Percentiles rank a stretch among this genome's conserved stretches.
Conservation (phyloP, 1,140 invertebrate genomes). For the Conus ventricosus region DNA sequence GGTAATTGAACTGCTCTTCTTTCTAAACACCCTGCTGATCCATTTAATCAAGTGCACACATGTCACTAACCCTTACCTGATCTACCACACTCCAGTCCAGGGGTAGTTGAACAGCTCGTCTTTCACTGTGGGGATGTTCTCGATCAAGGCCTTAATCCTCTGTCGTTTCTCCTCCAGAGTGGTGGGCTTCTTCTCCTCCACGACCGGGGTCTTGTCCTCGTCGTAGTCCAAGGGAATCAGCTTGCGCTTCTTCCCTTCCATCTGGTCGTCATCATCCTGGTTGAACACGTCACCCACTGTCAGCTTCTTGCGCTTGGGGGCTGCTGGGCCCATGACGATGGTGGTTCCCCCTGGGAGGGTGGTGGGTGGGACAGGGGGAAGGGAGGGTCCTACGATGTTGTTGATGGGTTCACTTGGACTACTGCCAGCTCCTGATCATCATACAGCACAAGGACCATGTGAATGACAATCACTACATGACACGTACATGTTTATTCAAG, state of each 20-base stretch:
- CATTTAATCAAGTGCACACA: no score
- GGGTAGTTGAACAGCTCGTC: conserved; percentile 94
- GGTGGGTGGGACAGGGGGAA: conserved; percentile 2
- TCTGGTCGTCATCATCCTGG: conserved; percentile 86
- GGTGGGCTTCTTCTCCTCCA: conserved; percentile 70
- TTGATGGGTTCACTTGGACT: background rate
- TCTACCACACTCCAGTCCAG: conserved; percentile 94
- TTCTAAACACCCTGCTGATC: no score
- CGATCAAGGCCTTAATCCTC: conserved; percentile 97
- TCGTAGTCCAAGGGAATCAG: conserved; percentile 84
- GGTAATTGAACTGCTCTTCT: no score
- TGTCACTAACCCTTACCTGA: conserved; percentile 77
- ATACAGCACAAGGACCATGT: no score
- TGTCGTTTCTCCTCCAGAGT: conserved; percentile 92
- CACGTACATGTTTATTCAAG: no score
- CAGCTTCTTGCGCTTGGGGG: conserved; percentile 82
- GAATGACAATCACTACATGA: no score
- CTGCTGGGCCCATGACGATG: conserved; percentile 22
- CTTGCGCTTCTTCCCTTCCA: conserved; percentile 84
- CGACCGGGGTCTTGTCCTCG: conserved; percentile 65
- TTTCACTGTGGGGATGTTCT: conserved; percentile 98
- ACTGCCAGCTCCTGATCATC: background rate
- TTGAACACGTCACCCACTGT: conserved; percentile 94
- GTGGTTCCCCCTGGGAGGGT: background rate
- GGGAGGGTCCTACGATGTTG: background rate